Conservation (phyloP, 2,888 invertebrate genomes). For the Brachylomia viminalis region DNA sequence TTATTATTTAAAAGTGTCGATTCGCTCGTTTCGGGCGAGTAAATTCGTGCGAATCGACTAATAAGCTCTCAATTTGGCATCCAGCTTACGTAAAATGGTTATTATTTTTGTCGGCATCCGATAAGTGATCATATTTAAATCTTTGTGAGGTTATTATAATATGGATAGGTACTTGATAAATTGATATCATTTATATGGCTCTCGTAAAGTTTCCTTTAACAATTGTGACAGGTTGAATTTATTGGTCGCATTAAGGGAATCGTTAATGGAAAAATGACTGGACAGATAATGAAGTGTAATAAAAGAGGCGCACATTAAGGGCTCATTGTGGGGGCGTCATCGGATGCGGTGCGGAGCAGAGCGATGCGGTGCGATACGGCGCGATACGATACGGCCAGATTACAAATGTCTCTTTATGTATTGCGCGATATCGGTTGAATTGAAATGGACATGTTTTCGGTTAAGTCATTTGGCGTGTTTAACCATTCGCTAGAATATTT, state of each 20-base stretch:
- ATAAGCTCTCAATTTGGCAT: constrained; percentile 49
- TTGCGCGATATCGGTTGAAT: constrained; percentile 55
- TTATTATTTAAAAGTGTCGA: too few species aligned
- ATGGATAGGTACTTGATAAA: constrained; percentile 45
- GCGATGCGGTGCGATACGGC: constrained; percentile 1
- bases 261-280: constrained; percentile 68
- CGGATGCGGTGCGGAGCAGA: neutral
- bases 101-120: constrained; percentile 33
- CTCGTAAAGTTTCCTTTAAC: constrained; percentile 58
- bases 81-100: constrained; percentile 38
- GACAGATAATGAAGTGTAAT: constrained; percentile 64
- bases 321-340: constrained; percentile 39
- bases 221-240: constrained; percentile 63
- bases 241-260: constrained; percentile 64
- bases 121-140: constrained; percentile 53
- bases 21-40: too few species aligned
- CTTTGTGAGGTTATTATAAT: constrained; percentile 43
- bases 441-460: constrained; percentile 60
- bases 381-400: constrained; percentile 25
- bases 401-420: constrained; percentile 58
- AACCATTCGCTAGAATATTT: constrained; percentile 46
- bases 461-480: constrained; percentile 47
- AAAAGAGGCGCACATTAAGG: constrained; percentile 56
- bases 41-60: too few species aligned
- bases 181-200: constrained; percentile 52